phyloP scores from a whole-genome alignment of 2,113 vertebrate genomes.

The Engystomops pustulosus region DNA sequence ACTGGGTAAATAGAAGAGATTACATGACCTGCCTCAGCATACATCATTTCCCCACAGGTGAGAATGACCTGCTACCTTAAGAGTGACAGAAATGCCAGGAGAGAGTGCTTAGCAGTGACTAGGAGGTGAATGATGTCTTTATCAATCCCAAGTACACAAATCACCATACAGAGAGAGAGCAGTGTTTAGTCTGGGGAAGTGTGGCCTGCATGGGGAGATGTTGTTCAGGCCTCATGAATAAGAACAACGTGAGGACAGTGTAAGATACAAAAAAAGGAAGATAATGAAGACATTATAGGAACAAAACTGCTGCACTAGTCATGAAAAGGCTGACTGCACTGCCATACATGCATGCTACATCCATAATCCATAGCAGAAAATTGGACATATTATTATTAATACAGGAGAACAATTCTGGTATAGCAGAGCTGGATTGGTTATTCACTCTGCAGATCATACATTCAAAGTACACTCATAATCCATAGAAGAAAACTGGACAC shows the following conservation, averaged over 20 bases:
- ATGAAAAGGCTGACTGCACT: background rate
- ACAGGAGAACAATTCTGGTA: background rate
- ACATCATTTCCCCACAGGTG: constrained; percentile 59
- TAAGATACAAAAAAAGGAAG: constrained; percentile 21
- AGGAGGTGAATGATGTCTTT: constrained; percentile 35
- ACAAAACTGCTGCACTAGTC: background rate
- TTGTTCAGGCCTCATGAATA: constrained; percentile 29
- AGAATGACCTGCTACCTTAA: constrained; percentile 58
- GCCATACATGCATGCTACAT: background rate
- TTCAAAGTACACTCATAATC: no score
- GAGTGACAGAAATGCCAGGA: constrained; percentile 56
- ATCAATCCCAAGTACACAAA: constrained; percentile 34
- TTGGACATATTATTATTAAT: background rate
- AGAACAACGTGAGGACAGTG: constrained; percentile 18
- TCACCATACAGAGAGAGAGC: constrained; percentile 38
- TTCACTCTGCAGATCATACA: background rate
- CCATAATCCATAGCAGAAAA: background rate
- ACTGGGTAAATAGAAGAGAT: constrained; percentile 60
- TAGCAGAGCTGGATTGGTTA: background rate
- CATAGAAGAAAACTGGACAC: no score
- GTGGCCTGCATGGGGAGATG: constrained; percentile 11
- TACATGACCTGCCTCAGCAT: constrained; percentile 59
- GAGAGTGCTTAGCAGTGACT: constrained; percentile 25
- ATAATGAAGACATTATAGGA: constrained; percentile 3
- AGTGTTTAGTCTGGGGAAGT: constrained; percentile 1